Conservation (phyloP, 37 sponge, comb jelly and placozoan genomes). For the Spongilla lacustris region DNA sequence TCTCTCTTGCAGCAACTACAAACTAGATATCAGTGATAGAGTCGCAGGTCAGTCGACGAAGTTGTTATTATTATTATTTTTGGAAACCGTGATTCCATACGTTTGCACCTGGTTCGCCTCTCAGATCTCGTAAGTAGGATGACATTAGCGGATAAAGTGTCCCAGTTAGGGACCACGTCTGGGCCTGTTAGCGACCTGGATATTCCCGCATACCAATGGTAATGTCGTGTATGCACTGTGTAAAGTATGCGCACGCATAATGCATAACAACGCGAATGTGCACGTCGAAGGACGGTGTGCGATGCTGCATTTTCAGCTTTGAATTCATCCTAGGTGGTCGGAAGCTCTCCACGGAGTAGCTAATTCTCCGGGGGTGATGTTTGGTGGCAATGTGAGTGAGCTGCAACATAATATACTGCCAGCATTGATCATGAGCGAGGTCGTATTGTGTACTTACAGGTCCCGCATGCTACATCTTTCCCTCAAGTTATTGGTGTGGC, state of each 20-base stretch:
- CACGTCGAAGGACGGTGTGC: no score
- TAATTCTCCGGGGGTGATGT: slow-evolving; percentile 73
- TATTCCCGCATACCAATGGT: slow-evolving; percentile 81
- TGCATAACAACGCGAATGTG: background rate
- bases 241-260: background rate
- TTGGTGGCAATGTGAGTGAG: slow-evolving; percentile 64
- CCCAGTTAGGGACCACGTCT: slow-evolving; percentile 69
- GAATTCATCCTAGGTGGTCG: slow-evolving; percentile 64
- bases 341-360: slow-evolving; percentile 87
- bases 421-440: background rate
- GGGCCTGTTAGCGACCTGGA: slow-evolving; percentile 36
- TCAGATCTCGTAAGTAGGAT: slow-evolving; percentile 63
- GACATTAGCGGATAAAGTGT: slow-evolving; percentile 55
- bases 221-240: background rate
- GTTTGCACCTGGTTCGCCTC: background rate
- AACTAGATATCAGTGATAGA: slow-evolving; percentile 14
- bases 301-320: background rate
- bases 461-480: slow-evolving; percentile 36
- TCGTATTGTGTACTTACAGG: background rate
- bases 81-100: background rate
- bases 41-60: slow-evolving; percentile 2
- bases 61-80: background rate
- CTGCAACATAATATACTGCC: background rate
- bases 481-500: slow-evolving; percentile 60
- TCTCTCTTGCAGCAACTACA: background rate